phyloP scores from a whole-genome alignment of 2,888 invertebrate species.

The Cinara cedri region DNA sequence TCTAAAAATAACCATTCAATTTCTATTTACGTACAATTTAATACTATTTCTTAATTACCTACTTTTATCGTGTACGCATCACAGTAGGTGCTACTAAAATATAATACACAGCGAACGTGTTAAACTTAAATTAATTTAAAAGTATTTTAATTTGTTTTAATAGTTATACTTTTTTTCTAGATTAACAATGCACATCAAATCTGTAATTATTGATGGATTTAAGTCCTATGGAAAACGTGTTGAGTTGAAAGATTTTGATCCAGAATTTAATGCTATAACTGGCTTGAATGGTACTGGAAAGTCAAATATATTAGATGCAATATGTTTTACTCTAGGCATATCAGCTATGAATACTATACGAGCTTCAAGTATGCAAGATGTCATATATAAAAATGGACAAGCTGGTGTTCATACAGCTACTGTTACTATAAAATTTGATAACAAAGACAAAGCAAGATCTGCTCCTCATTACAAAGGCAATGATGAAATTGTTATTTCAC shows the following conservation, averaged over 20 bases:
- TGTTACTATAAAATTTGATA: constrained; percentile 95
- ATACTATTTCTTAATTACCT: no score
- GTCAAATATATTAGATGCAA: constrained; percentile 95
- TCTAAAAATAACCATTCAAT: no score
- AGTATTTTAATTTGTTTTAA: background rate
- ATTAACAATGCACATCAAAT: constrained; percentile 83
- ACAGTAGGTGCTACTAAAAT: no score
- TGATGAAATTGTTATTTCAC: constrained; percentile 88
- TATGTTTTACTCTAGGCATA: constrained; percentile 97
- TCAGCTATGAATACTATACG: constrained; percentile 67
- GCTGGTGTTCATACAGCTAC: constrained; percentile 94
- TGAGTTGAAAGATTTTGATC: constrained; percentile 90
- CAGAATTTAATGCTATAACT: constrained; percentile 96
- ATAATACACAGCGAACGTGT: no score
- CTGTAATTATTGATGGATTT: constrained; percentile 92
- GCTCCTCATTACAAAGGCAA: constrained; percentile 91
- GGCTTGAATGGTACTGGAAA: constrained; percentile 98
- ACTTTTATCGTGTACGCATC: no score
- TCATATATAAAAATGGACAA: constrained; percentile 98
- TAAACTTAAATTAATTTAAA: no score
- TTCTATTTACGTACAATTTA: no score
- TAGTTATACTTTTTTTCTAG: constrained; percentile 17
- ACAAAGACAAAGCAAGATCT: constrained; percentile 77
- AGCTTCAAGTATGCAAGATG: constrained; percentile 86
- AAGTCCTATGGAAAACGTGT: constrained; percentile 96